phyloP scores from a whole-genome alignment of 2,888 invertebrate species.

The Zele albiditarsus region DNA sequence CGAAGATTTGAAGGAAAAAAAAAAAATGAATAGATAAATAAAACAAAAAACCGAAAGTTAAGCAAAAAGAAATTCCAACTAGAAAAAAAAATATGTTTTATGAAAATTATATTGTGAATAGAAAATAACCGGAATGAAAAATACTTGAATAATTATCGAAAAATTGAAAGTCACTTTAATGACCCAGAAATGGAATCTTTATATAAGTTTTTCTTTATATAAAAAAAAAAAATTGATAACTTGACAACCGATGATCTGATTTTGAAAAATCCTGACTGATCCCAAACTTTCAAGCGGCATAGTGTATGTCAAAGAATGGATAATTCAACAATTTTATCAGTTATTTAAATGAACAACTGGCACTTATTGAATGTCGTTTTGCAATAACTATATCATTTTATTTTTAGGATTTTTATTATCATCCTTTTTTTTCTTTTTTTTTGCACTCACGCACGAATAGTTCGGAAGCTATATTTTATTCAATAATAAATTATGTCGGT shows the following conservation, averaged over 20 bases:
- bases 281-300: too few species aligned
- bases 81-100: too few species aligned
- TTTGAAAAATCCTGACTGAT: too few species aligned
- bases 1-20: not conserved
- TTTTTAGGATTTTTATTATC: not conserved
- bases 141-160: too few species aligned
- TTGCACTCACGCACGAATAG: slow-evolving; percentile 30
- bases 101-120: too few species aligned
- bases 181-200: too few species aligned
- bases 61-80: not conserved
- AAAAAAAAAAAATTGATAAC: not conserved
- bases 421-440: not conserved
- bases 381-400: not conserved
- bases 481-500: not conserved
- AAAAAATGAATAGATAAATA: not conserved
- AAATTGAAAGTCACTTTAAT: too few species aligned
- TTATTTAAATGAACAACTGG: not conserved
- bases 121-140: too few species aligned
- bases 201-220: too few species aligned
- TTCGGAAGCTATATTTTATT: slow-evolving; percentile 4
- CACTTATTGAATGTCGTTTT: not conserved
- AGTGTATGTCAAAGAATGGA: too few species aligned
- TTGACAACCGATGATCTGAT: too few species aligned
- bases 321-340: not conserved
- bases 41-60: not conserved